Conservation (phyloP, 1,140 invertebrate species). For the Leptinotarsa lineolata region DNA sequence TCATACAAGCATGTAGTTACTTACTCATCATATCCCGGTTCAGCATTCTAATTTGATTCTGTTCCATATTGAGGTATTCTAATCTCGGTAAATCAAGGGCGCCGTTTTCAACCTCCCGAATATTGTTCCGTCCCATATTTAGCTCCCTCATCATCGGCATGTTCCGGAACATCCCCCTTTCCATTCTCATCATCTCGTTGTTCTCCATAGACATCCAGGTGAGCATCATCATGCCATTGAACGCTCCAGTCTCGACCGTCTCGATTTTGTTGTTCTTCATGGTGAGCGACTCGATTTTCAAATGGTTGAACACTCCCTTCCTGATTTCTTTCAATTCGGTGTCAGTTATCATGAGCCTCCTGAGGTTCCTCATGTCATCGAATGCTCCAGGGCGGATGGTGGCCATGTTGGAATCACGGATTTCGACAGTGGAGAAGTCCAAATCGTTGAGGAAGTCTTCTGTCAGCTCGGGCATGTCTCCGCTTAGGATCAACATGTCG, state of each 20-base stretch:
- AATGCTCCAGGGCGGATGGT: background rate
- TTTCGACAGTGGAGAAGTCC: too few relatives aligned
- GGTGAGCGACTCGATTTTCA: background rate
- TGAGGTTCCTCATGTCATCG: background rate
- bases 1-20: background rate
- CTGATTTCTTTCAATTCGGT: background rate
- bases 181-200: background rate
- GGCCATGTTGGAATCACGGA: background rate
- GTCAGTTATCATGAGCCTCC: background rate
- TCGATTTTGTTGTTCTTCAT: background rate
- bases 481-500: background rate
- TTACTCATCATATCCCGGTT: background rate
- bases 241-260: background rate
- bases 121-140: background rate
- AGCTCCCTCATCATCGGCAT: background rate
- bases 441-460: background rate
- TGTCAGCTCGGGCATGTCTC: background rate
- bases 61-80: background rate
- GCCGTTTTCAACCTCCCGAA: background rate
- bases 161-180: background rate
- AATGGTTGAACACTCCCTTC: background rate
- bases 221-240: background rate
- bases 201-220: background rate
- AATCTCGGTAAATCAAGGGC: background rate
- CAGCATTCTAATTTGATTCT: background rate